phyloP scores from a whole-genome alignment of 2,113 vertebrate species.

The Galemys pyrenaicus region DNA sequence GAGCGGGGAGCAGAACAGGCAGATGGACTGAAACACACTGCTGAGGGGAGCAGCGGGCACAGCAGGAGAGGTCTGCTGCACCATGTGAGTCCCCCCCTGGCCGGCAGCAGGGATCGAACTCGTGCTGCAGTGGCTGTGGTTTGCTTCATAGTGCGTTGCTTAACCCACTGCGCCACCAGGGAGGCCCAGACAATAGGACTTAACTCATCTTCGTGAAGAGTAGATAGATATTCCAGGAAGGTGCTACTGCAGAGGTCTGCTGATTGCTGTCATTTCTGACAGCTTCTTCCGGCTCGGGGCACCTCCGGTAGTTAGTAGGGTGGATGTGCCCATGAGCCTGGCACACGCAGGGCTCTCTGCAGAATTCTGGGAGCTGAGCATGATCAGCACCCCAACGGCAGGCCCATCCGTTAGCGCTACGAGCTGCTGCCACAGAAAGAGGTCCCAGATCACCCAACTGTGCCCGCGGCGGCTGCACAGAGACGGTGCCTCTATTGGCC shows the following conservation, averaged over 20 bases:
- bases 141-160: too few species aligned
- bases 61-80: too few species aligned
- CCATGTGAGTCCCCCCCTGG: too few species aligned
- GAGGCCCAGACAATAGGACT: too few species aligned
- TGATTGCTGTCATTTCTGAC: too few species aligned
- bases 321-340: neutral
- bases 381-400: accelerated
- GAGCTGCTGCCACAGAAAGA: neutral
- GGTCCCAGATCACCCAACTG: neutral
- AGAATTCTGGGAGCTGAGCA: neutral
- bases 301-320: accelerated
- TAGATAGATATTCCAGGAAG: neutral
- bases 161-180: too few species aligned
- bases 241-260: neutral
- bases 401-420: accelerated
- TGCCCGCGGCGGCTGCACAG: neutral
- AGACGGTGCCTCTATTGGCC: neutral
- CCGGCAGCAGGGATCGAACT: too few species aligned
- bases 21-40: too few species aligned
- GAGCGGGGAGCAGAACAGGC: too few species aligned
- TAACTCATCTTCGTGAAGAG: neutral
- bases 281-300: neutral
- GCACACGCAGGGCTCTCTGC: neutral
- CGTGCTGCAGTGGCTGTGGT: too few species aligned
- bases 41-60: too few species aligned